Evolutionary conservation across 1,140 invertebrate genomes (phyloP).

Genomic region (Tribolium madens): DNA sequence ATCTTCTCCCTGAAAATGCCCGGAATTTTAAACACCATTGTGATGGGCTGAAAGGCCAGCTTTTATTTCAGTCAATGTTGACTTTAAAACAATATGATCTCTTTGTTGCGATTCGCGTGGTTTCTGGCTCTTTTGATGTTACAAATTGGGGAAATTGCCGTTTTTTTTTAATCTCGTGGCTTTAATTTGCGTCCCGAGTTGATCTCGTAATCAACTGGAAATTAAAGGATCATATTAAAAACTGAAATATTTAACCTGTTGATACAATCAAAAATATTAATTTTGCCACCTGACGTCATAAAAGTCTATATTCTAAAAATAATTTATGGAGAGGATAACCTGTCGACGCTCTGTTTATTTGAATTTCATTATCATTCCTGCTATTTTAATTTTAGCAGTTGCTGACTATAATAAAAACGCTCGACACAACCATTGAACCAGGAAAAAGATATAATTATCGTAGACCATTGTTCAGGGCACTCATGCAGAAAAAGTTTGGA

Average conservation of each 20-base stretch:
- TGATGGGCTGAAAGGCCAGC: constrained; percentile 23
- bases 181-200: not conserved
- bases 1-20: constrained; percentile 19
- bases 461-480: constrained; percentile 7
- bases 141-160: constrained; percentile 14
- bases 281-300: not conserved
- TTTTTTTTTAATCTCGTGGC: not conserved
- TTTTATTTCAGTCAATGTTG: constrained; percentile 25
- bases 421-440: not conserved
- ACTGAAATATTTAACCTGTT: not conserved
- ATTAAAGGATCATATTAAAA: not conserved
- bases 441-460: constrained; percentile 13
- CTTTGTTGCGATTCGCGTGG: constrained; percentile 18
- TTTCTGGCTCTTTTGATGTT: constrained; percentile 4
- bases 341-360: constrained; percentile 21
- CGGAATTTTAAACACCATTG: constrained; percentile 28
- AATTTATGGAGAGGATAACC: not conserved
- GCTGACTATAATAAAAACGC: not conserved
- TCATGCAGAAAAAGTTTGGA: constrained; percentile 29
- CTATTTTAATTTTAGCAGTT: constrained; percentile 3
- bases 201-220: not conserved
- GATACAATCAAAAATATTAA: not conserved
- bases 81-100: constrained; percentile 22
- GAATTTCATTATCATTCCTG: not conserved
- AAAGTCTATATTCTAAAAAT: not conserved